A percentile compares a stretch with the other conserved stretches of the same genome.
Evolutionary conservation across 2,113 vertebrate species (phyloP).

Genomic region (Motacilla tschutschensis): DNA sequence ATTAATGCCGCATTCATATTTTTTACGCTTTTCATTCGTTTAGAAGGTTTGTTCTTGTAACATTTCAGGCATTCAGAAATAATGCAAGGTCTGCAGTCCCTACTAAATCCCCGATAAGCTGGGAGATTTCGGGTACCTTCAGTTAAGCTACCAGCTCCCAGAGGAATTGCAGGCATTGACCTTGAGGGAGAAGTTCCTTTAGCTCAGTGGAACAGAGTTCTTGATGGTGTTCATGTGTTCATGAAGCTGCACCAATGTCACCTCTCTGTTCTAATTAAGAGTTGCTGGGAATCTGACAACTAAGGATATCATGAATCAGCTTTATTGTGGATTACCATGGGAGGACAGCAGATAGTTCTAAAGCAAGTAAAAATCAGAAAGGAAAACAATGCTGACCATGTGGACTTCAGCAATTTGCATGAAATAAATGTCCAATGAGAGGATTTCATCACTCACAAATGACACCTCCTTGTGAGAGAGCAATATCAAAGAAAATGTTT

Average conservation of each 20-base stretch:
- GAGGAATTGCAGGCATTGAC: constrained; percentile 34
- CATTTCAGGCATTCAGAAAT: neutral
- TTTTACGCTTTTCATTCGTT: neutral
- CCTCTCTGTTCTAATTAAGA: constrained; percentile 60
- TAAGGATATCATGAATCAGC: constrained; percentile 67
- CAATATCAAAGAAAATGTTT: neutral
- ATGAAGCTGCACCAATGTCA: constrained; percentile 19
- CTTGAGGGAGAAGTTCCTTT: constrained; percentile 27
- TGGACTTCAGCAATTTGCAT: neutral
- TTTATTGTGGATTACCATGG: constrained; percentile 33
- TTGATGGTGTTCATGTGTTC: neutral
- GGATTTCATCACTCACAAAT: neutral
- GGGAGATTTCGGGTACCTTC: neutral
- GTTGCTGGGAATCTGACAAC: constrained; percentile 59
- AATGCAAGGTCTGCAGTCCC: neutral
- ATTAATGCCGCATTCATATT: neutral
- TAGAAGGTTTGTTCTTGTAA: neutral
- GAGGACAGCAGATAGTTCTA: constrained; percentile 36
- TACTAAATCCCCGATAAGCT: neutral
- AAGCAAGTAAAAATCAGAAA: constrained; percentile 19
- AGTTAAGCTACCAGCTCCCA: neutral
- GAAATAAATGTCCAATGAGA: constrained; percentile 3
- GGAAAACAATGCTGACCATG: neutral
- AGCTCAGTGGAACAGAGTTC: neutral
- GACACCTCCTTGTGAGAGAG: neutral